Percentiles rank a stretch among this genome's conserved stretches.
Evolutionary conservation across 2,113 vertebrate genomes (phyloP).

Genomic region (Calypte anna): DNA sequence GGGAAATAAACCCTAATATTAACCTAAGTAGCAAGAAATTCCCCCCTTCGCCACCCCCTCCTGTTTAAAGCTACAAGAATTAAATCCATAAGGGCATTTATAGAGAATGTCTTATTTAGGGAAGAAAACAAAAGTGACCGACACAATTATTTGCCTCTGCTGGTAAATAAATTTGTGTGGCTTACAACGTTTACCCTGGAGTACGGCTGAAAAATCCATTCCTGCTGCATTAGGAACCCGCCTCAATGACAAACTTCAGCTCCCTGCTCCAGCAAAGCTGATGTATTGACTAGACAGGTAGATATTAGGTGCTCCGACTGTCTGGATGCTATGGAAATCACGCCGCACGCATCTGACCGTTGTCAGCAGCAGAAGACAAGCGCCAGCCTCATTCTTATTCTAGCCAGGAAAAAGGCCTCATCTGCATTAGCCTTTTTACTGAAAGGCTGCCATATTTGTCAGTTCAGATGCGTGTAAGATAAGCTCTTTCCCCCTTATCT

Average conservation of each 20-base stretch:
- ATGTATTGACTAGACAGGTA: conserved; percentile 81
- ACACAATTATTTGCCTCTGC: conserved; percentile 63
- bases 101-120: conserved; percentile 34
- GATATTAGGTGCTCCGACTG: conserved; percentile 73
- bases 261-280: conserved; percentile 57
- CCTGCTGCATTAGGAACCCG: conserved; percentile 59
- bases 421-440: conserved; percentile 73
- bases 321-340: conserved; percentile 80
- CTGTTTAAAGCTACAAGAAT: conserved; percentile 28
- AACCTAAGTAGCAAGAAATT: conserved; percentile 5
- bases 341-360: conserved; percentile 66
- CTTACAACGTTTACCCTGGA: conserved; percentile 54
- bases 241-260: conserved; percentile 68
- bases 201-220: conserved; percentile 59
- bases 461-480: conserved; percentile 70
- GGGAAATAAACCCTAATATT: neutral
- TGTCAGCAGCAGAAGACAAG: conserved; percentile 66
- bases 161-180: conserved; percentile 66
- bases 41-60: no score
- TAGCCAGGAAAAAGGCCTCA: conserved; percentile 59
- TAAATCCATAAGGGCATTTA: conserved; percentile 50
- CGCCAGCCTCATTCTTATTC: conserved; percentile 74
- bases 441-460: conserved; percentile 77
- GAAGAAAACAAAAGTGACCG: conserved; percentile 51
- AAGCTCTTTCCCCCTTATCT: conserved; percentile 77